Evolutionary conservation across 1,140 invertebrate species (phyloP).

Genomic region (Dryas iulia): DNA sequence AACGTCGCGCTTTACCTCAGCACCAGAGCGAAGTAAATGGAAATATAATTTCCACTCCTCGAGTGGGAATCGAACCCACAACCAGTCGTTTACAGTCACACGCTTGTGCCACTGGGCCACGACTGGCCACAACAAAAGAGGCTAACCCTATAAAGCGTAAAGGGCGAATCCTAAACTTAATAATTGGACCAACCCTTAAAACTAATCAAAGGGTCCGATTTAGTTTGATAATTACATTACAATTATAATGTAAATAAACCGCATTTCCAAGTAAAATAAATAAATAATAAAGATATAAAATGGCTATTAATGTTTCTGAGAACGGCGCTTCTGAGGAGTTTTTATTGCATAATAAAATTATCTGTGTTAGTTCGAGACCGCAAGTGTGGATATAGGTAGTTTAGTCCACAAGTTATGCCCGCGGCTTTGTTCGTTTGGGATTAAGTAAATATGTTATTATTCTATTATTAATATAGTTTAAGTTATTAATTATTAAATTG

Average conservation of each 20-base stretch:
- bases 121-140: neutral
- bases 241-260: conserved; percentile 8
- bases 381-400: neutral
- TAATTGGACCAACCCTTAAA: conserved; percentile 2
- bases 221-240: conserved; percentile 5
- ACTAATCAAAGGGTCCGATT: conserved; percentile 1
- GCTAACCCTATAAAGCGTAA: neutral
- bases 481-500: no score
- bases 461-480: no score
- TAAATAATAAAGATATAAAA: conserved; percentile 11
- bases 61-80: no score
- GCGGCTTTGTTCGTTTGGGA: no score
- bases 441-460: no score
- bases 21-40: neutral
- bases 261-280: conserved; percentile 9
- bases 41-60: neutral
- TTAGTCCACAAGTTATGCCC: neutral
- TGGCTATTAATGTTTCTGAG: conserved; percentile 6
- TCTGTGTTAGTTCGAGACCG: neutral
- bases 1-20: neutral
- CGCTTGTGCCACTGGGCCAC: no score
- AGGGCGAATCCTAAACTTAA: neutral
- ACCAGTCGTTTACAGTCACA: no score
- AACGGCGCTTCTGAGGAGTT: neutral
- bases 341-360: neutral